Evolutionary conservation across 1,140 invertebrate species (phyloP).

Genomic region (Chelonus insularis): DNA sequence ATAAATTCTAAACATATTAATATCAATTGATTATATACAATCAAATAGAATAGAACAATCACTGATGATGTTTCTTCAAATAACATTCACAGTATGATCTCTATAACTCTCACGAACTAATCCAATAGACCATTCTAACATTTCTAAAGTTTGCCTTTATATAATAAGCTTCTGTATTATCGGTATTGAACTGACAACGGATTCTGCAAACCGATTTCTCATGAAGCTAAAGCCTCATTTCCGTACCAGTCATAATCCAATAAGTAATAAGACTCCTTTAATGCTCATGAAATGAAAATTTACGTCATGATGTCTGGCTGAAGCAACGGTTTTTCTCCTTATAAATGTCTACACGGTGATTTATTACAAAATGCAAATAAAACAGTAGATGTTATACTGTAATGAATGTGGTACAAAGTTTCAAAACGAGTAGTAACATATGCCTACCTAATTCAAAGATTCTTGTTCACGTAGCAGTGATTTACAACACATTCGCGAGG

Average conservation of each 20-base stretch:
- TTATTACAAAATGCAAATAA: no score
- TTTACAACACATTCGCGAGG: neutral
- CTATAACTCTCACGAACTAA: neutral
- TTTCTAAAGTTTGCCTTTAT: neutral
- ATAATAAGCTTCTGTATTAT: neutral
- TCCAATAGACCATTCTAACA: conserved; percentile 7
- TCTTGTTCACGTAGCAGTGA: neutral
- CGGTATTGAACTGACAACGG: neutral
- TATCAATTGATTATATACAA: no score
- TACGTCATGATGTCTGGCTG: neutral
- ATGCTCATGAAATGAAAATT: neutral
- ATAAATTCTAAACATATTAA: no score
- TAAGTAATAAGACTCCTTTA: neutral
- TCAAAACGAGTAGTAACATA: neutral
- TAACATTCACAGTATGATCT: neutral
- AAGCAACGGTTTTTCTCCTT: neutral
- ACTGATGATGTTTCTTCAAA: neutral
- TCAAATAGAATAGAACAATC: neutral
- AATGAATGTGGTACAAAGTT: no score
- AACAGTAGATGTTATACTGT: no score
- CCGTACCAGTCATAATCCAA: neutral
- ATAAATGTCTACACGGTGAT: neutral
- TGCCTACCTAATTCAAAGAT: conserved; percentile 1
- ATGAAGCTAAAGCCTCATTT: neutral
- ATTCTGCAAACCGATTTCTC: neutral